Percentiles rank a stretch among this genome's conserved stretches.
Evolutionary conservation across 2,797 vertebrate species (phyloP).

Genomic region (Megalops cyprinoides): DNA sequence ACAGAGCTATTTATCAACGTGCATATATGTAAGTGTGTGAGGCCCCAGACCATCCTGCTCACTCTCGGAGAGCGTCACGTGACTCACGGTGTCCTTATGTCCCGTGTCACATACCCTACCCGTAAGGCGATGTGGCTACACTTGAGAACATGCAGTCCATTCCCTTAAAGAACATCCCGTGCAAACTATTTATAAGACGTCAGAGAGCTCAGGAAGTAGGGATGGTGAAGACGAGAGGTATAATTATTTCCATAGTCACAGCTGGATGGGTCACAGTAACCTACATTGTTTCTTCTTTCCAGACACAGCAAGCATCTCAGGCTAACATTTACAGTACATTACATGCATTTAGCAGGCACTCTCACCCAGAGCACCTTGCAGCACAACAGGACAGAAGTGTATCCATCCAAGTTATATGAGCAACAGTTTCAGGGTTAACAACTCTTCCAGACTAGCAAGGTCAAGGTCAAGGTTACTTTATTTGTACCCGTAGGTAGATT

Average conservation of each 20-base stretch:
- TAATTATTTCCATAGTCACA: too few species aligned
- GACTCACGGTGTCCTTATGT: constrained; percentile 39
- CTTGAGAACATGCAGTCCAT: constrained; percentile 24
- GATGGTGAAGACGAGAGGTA: not conserved
- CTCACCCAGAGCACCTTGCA: too few species aligned
- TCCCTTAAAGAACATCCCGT: not conserved
- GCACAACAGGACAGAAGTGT: too few species aligned
- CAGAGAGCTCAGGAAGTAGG: not conserved
- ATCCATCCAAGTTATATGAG: too few species aligned
- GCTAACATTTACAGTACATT: not conserved
- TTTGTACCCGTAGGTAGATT: too few species aligned
- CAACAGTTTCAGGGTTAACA: too few species aligned
- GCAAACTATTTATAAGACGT: not conserved
- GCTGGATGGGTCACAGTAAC: too few species aligned
- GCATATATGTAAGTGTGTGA: constrained; percentile 2
- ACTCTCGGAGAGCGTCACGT: constrained; percentile 48
- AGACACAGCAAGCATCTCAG: not conserved
- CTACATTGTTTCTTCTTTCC: too few species aligned
- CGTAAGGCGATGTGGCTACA: constrained; percentile 30
- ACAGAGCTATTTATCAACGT: not conserved
- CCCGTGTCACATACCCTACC: constrained; percentile 42
- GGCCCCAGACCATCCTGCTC: constrained; percentile 30
- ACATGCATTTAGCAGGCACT: too few species aligned
- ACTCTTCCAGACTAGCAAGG: too few species aligned
- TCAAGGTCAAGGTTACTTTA: too few species aligned